A percentile compares a stretch with the other conserved stretches of the same genome.
phyloP scores from a whole-genome alignment of 2,113 vertebrate genomes.

The Ardeotis arabs region DNA sequence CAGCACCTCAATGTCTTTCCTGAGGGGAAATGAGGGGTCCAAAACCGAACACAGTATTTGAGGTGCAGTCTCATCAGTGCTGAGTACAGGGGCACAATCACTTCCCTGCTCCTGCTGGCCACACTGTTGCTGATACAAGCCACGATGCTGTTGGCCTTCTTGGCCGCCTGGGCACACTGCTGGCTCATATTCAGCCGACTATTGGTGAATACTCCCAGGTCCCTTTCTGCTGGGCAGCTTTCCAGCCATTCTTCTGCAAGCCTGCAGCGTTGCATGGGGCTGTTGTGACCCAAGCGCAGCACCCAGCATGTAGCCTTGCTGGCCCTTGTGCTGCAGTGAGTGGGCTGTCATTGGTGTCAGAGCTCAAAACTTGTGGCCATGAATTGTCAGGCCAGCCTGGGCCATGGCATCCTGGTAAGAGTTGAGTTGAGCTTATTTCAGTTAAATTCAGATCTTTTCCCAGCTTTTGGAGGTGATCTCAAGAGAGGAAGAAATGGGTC shows the following conservation, averaged over 20 bases:
- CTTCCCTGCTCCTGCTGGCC: neutral
- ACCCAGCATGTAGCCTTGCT: neutral
- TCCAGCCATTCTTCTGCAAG: neutral
- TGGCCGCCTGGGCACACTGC: neutral
- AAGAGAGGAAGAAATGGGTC: neutral
- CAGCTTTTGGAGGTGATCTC: neutral
- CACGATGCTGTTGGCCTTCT: neutral
- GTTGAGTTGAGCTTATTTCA: neutral
- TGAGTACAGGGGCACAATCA: accelerated
- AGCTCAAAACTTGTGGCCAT: neutral
- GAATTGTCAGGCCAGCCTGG: neutral
- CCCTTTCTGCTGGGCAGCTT: accelerated
- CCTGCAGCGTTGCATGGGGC: accelerated
- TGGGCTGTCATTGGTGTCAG: neutral
- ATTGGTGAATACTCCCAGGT: neutral
- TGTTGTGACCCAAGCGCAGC: neutral
- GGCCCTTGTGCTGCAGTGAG: neutral
- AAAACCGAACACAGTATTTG: neutral
- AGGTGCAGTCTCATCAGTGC: neutral
- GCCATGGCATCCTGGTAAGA: neutral
- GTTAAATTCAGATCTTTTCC: neutral
- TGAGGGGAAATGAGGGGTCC: neutral
- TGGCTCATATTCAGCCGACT: accelerated
- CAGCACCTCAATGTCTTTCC: neutral
- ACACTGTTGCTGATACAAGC: neutral